A percentile compares a stretch with the other conserved stretches of the same genome.
Conservation (phyloP, 2,888 invertebrate genomes). For the Meloe dianella region DNA sequence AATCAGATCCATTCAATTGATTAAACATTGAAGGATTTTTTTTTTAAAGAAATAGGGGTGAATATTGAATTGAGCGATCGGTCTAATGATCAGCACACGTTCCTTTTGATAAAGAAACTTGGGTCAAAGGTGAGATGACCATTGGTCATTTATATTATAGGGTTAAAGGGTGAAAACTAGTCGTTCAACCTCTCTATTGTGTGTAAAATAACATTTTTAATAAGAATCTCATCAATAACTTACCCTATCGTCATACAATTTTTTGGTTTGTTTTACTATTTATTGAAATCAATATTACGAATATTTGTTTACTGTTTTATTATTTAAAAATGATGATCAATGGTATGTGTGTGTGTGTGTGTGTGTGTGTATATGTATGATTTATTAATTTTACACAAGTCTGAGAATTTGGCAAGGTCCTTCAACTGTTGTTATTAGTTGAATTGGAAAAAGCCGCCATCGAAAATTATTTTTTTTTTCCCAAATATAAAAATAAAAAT, state of each 20-base stretch:
- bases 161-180: constrained; percentile 8
- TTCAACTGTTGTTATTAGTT: constrained; percentile 9
- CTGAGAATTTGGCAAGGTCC: constrained; percentile 8
- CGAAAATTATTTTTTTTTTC: neutral
- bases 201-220: neutral
- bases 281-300: neutral
- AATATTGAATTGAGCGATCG: neutral
- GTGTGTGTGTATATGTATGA: no score
- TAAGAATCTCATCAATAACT: neutral
- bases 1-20: neutral
- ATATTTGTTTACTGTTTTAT: neutral
- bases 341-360: no score
- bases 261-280: neutral
- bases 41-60: neutral
- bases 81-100: constrained; percentile 21
- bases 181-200: neutral
- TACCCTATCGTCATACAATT: neutral
- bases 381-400: constrained; percentile 9
- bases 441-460: constrained; percentile 1
- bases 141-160: constrained; percentile 24
- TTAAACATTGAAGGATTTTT: neutral
- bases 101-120: constrained; percentile 18
- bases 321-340: neutral
- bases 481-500: constrained; percentile 24
- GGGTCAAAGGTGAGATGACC: constrained; percentile 34